Conservation (phyloP, 2,888 invertebrate genomes). For the Tryphoninae sp. region DNA sequence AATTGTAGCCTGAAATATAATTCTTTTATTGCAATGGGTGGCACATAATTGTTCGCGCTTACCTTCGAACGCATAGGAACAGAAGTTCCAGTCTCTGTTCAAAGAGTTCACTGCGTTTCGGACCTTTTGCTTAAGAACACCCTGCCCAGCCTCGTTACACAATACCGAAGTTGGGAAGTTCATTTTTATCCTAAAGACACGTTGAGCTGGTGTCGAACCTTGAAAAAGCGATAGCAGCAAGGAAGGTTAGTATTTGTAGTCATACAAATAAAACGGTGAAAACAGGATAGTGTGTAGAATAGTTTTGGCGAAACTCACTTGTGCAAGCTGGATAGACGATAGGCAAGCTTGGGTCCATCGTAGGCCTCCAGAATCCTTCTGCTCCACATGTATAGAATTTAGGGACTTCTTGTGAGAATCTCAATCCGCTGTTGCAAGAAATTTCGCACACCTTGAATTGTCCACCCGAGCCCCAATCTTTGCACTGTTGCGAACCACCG, state of each 20-base stretch:
- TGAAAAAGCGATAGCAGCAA: conserved; percentile 67
- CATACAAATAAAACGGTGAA: conserved; percentile 5
- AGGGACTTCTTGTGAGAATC: conserved; percentile 96
- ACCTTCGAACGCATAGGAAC: conserved; percentile 94
- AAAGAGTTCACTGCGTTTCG: conserved; percentile 93
- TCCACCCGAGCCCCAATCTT: conserved; percentile 97
- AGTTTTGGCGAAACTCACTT: conserved; percentile 83
- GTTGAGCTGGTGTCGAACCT: conserved; percentile 95
- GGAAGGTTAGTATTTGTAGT: conserved; percentile 1
- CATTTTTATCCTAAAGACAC: conserved; percentile 96
- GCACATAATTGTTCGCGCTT: conserved; percentile 65
- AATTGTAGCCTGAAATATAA: neutral
- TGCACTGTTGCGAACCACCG: conserved; percentile 95
- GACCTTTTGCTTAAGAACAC: conserved; percentile 94
- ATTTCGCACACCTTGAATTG: conserved; percentile 98
- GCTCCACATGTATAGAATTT: conserved; percentile 99
- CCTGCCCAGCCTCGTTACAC: conserved; percentile 97
- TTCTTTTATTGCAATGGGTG: conserved; percentile 12
- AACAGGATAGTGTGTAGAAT: neutral
- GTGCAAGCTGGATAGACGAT: conserved; percentile 96
- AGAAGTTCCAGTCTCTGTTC: conserved; percentile 98
- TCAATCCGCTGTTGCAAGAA: conserved; percentile 90
- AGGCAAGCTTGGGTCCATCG: conserved; percentile 89
- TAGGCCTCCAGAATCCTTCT: conserved; percentile 98
- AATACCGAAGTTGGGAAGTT: conserved; percentile 98